A percentile compares a stretch with the other conserved stretches of the same genome.
Evolutionary conservation across 2,113 vertebrate genomes (phyloP).

Genomic region (Pseudois nayaur): DNA sequence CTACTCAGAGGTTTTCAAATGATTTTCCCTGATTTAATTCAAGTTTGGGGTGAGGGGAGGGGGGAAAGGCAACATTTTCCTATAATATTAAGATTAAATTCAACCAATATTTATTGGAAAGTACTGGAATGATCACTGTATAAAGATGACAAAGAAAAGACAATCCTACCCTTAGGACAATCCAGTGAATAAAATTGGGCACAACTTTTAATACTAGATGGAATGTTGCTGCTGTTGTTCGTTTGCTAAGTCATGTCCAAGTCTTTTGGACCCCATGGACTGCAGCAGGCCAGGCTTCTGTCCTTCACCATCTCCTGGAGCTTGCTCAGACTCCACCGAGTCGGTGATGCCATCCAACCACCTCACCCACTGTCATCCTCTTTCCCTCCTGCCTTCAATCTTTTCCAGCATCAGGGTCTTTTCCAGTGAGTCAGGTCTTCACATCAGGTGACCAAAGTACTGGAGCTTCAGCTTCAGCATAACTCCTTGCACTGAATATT

Average conservation of each 20-base stretch:
- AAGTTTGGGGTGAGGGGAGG: background rate
- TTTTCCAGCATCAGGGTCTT: background rate
- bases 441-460: background rate
- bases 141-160: background rate
- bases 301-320: background rate
- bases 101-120: slow-evolving; percentile 3
- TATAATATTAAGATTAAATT: slow-evolving; percentile 1
- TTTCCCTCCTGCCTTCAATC: background rate
- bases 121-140: background rate
- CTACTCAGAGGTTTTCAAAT: background rate
- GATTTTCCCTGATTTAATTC: slow-evolving; percentile 2
- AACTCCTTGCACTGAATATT: background rate
- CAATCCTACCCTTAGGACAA: background rate
- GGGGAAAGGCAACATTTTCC: slow-evolving; percentile 12
- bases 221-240: background rate
- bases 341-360: background rate
- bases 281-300: background rate
- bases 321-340: background rate
- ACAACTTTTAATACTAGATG: background rate
- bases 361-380: background rate
- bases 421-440: background rate
- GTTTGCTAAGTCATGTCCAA: background rate
- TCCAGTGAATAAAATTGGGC: background rate
- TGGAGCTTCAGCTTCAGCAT: background rate
- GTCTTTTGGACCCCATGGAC: background rate